Base-by-base conservation (phyloP, 2,113 vertebrate genomes). In the Crotophaga sulcirostris region DNA sequence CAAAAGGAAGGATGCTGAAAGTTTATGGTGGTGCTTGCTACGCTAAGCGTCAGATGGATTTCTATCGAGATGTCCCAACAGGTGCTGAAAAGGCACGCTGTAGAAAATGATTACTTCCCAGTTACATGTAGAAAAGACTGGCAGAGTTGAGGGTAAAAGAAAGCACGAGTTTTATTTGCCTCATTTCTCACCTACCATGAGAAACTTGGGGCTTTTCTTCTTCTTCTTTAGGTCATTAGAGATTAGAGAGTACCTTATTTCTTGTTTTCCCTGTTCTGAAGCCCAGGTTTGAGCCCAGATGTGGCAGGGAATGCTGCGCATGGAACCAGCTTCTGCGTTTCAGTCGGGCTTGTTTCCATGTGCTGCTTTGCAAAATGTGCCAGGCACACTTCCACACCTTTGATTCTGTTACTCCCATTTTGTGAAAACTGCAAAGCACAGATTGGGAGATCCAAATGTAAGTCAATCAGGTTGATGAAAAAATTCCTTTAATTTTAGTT, bases 61-160 rank as follows among this genome's bases (percentile, higher is more conserved):
- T 78, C 36, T 47, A 83, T 80, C 81, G 81, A 94, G 91, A 85
- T 96, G 90, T 92, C 56, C 47, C 70, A 90, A 75, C 85, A 92
- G 76, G 86, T 97, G 94, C 64, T 89, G 89, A 88, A 88, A 92
- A 93, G 82, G 44, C 73, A 20, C 5, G 7, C 31, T 58, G 11
- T 72, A 84, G 68, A 84, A 93, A 87, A 78, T 64, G 1, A 64
- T 55, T 67, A 16, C 68, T 89, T 94, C 56, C 56, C 76, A 86
- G 49, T 92, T 91, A 36, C 64, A 15, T 24, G 8, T 62, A 70
- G 78, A 80, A 89, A 79, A 75, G 80, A n/a, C 51, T 67, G 52
- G 51, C 77, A 60, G 73, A 59, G n/a, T 64, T 78, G 36, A 17
- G 24, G 26, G 42, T 69, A n/a, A 67, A 90, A 83, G 63, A 26